Evolutionary conservation across 2,888 invertebrate genomes (phyloP), one percentile per base, ranked within the genome.

Genomic region (Cerastis rubricosa): DNA sequence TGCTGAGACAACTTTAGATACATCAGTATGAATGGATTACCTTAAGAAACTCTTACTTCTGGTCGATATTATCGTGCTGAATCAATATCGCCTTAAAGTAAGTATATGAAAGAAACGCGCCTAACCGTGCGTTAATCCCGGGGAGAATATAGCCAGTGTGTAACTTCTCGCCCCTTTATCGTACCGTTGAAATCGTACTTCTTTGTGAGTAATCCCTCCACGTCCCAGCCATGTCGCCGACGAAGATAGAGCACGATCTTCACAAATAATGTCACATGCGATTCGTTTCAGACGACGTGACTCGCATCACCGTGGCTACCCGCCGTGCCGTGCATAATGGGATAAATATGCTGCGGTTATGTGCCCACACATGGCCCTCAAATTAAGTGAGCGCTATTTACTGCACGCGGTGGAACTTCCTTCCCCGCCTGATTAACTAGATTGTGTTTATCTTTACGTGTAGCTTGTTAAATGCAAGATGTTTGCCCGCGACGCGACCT

Each of bases 261-360:
- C 96, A 96, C 96, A 96, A 96, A 96, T 96, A 96, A 96, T 96
- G 96, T 96, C 96, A 96, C 96, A 96, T 96, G 96, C 96, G 96
- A 96, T 96, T 96, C 96, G 96, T 96, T 96, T 96, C 96, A 93
- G 93, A 90, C 92, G 94, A 96, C 96, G 96, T 96, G 96, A 96
- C 96, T 96, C 95, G 96, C 96, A 96, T 96, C 95, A 90, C 93
- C 94, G 94, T 93, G 93, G 93, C 93, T 91, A 92, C 92, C 92
- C 92, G 92, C 91, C 94, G 94, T 93, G 95, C 95, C 95, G 92
- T 95, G 96, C 96, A 96, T 96, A 96, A 96, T 96, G 96, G 96
- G 96, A 95, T 96, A 96, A 96, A 96, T 96, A 96, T 96, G 95
- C 95, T 93, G 95, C 94, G 96, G 96, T 93, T 95, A 95, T 95